phyloP scores from a whole-genome alignment of 2,888 invertebrate species.

The Eristalis intricaria region DNA sequence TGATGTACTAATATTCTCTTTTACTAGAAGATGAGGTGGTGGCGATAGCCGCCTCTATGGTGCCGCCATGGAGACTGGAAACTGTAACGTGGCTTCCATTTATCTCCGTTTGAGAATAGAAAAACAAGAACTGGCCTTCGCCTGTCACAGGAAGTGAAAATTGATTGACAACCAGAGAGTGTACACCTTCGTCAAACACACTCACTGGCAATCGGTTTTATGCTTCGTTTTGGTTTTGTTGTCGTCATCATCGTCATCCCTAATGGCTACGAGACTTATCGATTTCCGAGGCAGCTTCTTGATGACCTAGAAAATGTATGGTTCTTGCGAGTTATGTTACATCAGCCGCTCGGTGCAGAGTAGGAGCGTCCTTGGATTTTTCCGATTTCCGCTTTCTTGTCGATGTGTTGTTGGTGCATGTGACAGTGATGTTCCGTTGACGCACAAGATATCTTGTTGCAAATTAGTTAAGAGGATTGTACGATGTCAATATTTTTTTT shows the following conservation, averaged over 20 bases:
- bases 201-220: not conserved
- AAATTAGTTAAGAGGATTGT: not conserved
- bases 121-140: not conserved
- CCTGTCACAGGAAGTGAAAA: not conserved
- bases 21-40: not conserved
- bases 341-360: not conserved
- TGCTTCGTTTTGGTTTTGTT: not conserved
- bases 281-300: conserved; percentile 6
- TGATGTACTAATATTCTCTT: conserved; percentile 11
- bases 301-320: conserved; percentile 1
- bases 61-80: not conserved
- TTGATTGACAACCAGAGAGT: conserved; percentile 11
- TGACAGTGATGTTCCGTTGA: not conserved
- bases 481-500: not conserved
- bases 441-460: not conserved
- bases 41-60: not conserved
- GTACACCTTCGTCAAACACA: conserved; percentile 14
- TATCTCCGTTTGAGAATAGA: not conserved
- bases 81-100: not conserved
- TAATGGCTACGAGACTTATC: not conserved
- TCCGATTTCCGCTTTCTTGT: not conserved
- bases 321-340: not conserved
- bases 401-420: not conserved
- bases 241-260: not conserved
- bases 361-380: not conserved